These are phyloP conservation scores for Entomobrya proxima DNA, from an alignment of 2,888 invertebrate species.

Conservation along the genomic window DNA sequence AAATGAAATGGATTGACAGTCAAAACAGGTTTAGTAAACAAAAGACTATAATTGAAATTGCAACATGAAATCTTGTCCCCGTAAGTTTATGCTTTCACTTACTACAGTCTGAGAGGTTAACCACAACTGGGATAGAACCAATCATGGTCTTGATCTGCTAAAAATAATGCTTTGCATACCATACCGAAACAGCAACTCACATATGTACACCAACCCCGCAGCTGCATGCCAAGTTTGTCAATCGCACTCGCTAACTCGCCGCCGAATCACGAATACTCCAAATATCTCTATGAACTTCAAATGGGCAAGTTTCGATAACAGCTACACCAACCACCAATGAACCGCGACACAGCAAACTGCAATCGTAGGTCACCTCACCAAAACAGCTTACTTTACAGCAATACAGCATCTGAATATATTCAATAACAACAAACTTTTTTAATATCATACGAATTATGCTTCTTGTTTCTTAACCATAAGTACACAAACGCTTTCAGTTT, in stretches of 20 bases:
- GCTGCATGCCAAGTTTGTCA: slow-evolving; percentile 57
- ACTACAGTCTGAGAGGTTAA: slow-evolving; percentile 13
- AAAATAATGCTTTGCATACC: slow-evolving; percentile 63
- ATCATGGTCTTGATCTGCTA: slow-evolving; percentile 46
- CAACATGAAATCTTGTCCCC: slow-evolving; percentile 9
- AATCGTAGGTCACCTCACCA: slow-evolving; percentile 73
- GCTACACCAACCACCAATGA: slow-evolving; percentile 71
- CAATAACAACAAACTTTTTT: slow-evolving; percentile 64
- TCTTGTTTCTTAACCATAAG: slow-evolving; percentile 21
- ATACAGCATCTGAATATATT: slow-evolving; percentile 72
- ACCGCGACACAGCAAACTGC: slow-evolving; percentile 72
- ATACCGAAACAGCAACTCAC: slow-evolving; percentile 57
- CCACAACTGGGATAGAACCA: slow-evolving; percentile 40
- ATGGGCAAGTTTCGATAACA: slow-evolving; percentile 60
- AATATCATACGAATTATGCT: slow-evolving; percentile 60
- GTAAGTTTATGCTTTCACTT: slow-evolving; percentile 37
- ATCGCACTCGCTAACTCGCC: slow-evolving; percentile 54
- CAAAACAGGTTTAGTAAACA: slow-evolving; percentile 14
- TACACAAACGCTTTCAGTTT: slow-evolving; percentile 24
- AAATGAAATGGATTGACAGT: slow-evolving; percentile 48
- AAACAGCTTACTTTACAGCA: slow-evolving; percentile 72
- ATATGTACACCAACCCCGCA: slow-evolving; percentile 64
- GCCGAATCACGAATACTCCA: slow-evolving; percentile 60
- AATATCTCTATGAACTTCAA: slow-evolving; percentile 50
- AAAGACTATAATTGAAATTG: slow-evolving; percentile 11